Evolutionary conservation across 2,797 vertebrate genomes (phyloP), one percentile per base, ranked within the genome.

Genomic region (Labeo calbasu): DNA sequence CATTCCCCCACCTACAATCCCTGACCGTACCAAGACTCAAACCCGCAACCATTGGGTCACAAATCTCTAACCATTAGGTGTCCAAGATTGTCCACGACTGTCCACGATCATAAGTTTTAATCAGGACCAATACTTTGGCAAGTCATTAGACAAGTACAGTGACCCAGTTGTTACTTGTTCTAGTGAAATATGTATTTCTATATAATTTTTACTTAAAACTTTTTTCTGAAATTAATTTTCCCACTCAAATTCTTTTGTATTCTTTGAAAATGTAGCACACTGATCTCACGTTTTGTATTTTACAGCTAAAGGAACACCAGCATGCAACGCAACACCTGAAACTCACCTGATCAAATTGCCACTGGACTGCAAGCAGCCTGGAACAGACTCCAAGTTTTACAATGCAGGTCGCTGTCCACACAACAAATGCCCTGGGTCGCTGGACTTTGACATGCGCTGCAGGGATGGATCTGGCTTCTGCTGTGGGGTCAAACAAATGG

Each of bases 271-370:
- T 86, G 17, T 43, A 81, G 15, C 7, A 25, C 79, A 55, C 61
- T 84, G 28, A 63, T 23, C 23, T 68, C 84, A 50, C 84, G 68
- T 89, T 77, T 8, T 90, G 32, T 91, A 36, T 82, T 93, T 90
- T 80, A 78, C 91, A 98, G 97, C 92, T 59, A 96, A 95, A 84
- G 95, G 94, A 87, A 92, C 94, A 81, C 93, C 95, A 36, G 92
- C 94, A 84, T 99, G 98, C 82, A 93, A 94, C n/a, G 88, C 95
- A 0, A 93, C 89, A 81, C 97, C 98, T 2, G 94, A 92, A 81
- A 90, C 87, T 2, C 94, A 96, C 88, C 93, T 96, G 21, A 94
- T 99, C 93, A 95, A 95, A 91, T 92, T 99, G 83, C 98, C 98
- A 0, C 81, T 91, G 0, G 97, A 97, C 87, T 99, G 98, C 46